Conservation (phyloP, 2,113 vertebrate species). For the Ctenomys sociabilis region DNA sequence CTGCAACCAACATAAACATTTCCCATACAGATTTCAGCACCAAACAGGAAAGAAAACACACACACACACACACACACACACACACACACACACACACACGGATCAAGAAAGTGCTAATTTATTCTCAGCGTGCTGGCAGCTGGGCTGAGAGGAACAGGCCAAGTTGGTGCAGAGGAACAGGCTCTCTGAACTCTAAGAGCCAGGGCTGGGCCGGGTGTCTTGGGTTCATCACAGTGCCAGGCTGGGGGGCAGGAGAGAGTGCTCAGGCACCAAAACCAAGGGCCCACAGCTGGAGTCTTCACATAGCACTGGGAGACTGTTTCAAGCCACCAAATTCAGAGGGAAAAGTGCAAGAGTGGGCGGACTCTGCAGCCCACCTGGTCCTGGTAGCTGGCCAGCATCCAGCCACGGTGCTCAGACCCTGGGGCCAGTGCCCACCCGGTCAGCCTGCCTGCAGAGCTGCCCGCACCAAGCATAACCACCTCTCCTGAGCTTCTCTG, state of each 20-base stretch:
- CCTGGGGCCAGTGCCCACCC: background rate
- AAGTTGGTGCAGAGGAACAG: background rate
- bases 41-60: background rate
- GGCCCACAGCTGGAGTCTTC: background rate
- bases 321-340: conserved; percentile 15
- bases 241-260: background rate
- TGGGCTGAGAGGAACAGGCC: background rate
- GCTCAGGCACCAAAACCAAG: background rate
- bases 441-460: too few species aligned
- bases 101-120: background rate
- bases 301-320: rapidly evolving
- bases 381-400: background rate
- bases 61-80: too few species aligned
- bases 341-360: background rate
- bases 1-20: conserved; percentile 12
- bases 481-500: background rate
- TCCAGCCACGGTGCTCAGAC: background rate
- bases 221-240: background rate
- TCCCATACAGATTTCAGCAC: background rate
- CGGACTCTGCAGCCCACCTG: background rate
- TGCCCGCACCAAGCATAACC: background rate
- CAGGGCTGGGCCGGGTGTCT: background rate
- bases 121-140: background rate
- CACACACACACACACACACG: too few species aligned
- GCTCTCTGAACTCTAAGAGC: background rate